phyloP scores from a whole-genome alignment of 2,888 invertebrate species.

The Chalcis sispes region DNA sequence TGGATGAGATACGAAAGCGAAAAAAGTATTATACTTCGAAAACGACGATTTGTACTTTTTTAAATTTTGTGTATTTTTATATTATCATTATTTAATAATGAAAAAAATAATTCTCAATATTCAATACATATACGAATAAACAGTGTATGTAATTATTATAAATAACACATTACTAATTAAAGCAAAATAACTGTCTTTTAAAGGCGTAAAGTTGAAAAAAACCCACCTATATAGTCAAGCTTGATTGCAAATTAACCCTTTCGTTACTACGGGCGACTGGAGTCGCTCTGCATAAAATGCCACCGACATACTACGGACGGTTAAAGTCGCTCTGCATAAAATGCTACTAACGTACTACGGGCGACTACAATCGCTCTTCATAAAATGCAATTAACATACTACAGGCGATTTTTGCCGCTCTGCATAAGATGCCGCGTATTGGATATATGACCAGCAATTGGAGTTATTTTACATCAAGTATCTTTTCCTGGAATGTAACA shows the following conservation, averaged over 20 bases:
- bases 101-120: conserved; percentile 22
- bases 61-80: conserved; percentile 44
- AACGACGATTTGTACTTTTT: conserved; percentile 44
- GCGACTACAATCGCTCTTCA: too few species aligned
- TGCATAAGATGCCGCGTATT: too few species aligned
- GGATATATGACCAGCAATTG: too few species aligned
- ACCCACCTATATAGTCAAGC: conserved; percentile 11
- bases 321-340: too few species aligned
- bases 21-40: conserved; percentile 51
- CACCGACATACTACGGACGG: too few species aligned
- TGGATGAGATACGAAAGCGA: conserved; percentile 6
- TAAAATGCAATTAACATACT: too few species aligned
- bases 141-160: conserved; percentile 44
- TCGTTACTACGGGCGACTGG: too few species aligned
- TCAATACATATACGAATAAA: conserved; percentile 26
- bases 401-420: too few species aligned
- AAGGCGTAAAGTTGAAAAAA: neutral
- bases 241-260: conserved; percentile 1
- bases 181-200: conserved; percentile 12
- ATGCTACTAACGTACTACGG: too few species aligned
- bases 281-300: too few species aligned
- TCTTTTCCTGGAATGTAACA: too few species aligned
- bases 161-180: conserved; percentile 6
- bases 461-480: too few species aligned
- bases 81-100: conserved; percentile 36